Evolutionary conservation across 2,113 vertebrate genomes (phyloP), one percentile per base, ranked within the genome.

Genomic region (Rhinolophus ferrumequinum): DNA sequence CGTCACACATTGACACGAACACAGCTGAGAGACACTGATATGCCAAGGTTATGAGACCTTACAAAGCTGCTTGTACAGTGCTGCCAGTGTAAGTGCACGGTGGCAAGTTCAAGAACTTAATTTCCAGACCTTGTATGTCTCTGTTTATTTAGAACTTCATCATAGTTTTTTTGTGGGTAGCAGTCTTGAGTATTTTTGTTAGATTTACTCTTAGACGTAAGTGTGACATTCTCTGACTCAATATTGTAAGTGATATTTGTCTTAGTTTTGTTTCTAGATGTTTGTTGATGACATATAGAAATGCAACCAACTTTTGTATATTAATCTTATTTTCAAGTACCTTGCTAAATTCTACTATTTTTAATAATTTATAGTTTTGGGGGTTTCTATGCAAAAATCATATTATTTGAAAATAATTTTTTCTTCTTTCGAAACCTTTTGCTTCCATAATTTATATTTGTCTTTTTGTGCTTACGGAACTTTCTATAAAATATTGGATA

Each of bases 151-250:
- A 44, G 41, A 44, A 44, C 41, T 44, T 44, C 41, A 44, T 44
- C 41, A 5, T 44, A 44, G 6, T 44, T 44, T 44, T 44, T 7
- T 4, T 44, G 41, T 85, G 15, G 22, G 35, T 62, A 69, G 41
- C 73, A 21, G 16, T 67, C 76, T 77, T 75, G 50, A 90, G 50
- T 54, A 56, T 67, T 89, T 94, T 86, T 66, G 33, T 69, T 56
- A 82, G 92, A 66, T 86, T 88, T 94, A 93, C 54, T 90, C 15
- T 8, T 62, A 79, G 62, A 83, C 35, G 93, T 84, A 69, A 90
- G 88, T 54, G 30, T 94, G 69, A 83, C 54, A 90, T 70, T 82
- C 47, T 88, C 26, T 81, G 13, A 35, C 87, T 85, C 24, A n/a
- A n/a, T 56, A 80, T 9, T 76, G 4, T 70, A 93, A 90, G 79